These are phyloP conservation scores for Deroplatys truncata DNA, from an alignment of 2,888 invertebrate genomes.

Conservation along the genomic window DNA sequence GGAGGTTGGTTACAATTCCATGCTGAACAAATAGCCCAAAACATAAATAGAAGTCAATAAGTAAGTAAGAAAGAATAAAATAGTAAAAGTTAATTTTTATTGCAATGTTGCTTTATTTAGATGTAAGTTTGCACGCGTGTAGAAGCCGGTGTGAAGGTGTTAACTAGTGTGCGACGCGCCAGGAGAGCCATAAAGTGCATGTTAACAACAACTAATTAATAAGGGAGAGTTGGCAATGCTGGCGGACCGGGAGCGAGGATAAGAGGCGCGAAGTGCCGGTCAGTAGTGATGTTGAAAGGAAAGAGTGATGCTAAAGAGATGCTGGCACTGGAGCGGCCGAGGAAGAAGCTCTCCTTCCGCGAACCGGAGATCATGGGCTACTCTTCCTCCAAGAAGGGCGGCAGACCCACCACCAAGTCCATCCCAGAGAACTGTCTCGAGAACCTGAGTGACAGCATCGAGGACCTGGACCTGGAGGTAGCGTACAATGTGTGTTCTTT, in stretches of 20 bases:
- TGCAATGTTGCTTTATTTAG: no score
- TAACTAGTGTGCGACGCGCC: no score
- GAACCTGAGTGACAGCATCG: slow-evolving; percentile 51
- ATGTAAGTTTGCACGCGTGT: no score
- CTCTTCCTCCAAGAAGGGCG: slow-evolving; percentile 34
- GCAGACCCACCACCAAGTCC: slow-evolving; percentile 24
- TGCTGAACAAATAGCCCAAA: no score
- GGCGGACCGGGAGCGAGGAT: not conserved
- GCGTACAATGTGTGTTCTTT: no score
- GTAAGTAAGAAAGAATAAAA: no score
- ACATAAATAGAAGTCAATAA: no score
- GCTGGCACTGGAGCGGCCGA: slow-evolving; percentile 56
- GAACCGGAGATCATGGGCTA: slow-evolving; percentile 70
- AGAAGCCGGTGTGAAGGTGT: no score
- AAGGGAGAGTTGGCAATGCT: not conserved
- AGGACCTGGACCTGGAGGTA: slow-evolving; percentile 53
- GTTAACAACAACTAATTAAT: not conserved
- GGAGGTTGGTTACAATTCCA: no score
- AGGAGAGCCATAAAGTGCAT: no score
- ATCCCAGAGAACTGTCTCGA: slow-evolving; percentile 18
- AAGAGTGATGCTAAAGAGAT: slow-evolving; percentile 39
- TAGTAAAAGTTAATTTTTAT: no score
- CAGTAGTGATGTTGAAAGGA: slow-evolving; percentile 24
- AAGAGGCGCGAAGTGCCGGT: not conserved
- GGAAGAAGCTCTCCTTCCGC: slow-evolving; percentile 83